These are phyloP conservation scores for Scomber colias DNA, from an alignment of 2,113 vertebrate species.

Conservation along the genomic window DNA sequence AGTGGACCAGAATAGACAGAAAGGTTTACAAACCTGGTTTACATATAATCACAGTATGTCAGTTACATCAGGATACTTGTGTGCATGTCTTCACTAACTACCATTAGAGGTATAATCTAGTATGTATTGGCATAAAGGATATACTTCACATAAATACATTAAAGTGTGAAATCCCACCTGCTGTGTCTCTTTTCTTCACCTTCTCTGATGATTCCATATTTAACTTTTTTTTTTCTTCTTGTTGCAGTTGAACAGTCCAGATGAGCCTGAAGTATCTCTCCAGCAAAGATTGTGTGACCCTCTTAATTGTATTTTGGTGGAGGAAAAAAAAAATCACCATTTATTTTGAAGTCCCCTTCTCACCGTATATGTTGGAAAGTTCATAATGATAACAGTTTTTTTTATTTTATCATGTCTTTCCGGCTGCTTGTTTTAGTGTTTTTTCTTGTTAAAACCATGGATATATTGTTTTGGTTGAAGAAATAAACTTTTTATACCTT, in stretches of 20 bases:
- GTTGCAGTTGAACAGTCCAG: constrained; percentile 87
- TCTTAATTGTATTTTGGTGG: constrained; percentile 54
- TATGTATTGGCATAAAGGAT: too few species aligned
- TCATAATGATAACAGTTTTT: constrained; percentile 34
- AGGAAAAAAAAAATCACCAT: constrained; percentile 41
- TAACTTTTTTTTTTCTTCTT: constrained; percentile 5
- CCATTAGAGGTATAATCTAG: background rate
- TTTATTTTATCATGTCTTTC: constrained; percentile 54
- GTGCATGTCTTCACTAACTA: background rate
- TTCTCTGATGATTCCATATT: background rate
- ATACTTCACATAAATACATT: too few species aligned
- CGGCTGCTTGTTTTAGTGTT: constrained; percentile 72
- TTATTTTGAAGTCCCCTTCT: constrained; percentile 60
- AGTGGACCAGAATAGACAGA: background rate
- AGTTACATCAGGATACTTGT: too few species aligned
- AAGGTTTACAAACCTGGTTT: background rate
- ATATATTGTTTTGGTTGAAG: constrained; percentile 78
- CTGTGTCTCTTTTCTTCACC: background rate
- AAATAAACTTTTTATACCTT: constrained; percentile 85
- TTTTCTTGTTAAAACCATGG: constrained; percentile 67
- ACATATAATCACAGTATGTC: background rate
- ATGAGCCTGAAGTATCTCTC: constrained; percentile 71
- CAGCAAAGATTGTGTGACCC: constrained; percentile 52
- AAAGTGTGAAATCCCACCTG: background rate
- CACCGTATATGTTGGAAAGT: constrained; percentile 56